Percentiles rank a stretch among this genome's conserved stretches.
phyloP scores from a whole-genome alignment of 2,888 invertebrate genomes.

The Gnatocerus cornutus region DNA sequence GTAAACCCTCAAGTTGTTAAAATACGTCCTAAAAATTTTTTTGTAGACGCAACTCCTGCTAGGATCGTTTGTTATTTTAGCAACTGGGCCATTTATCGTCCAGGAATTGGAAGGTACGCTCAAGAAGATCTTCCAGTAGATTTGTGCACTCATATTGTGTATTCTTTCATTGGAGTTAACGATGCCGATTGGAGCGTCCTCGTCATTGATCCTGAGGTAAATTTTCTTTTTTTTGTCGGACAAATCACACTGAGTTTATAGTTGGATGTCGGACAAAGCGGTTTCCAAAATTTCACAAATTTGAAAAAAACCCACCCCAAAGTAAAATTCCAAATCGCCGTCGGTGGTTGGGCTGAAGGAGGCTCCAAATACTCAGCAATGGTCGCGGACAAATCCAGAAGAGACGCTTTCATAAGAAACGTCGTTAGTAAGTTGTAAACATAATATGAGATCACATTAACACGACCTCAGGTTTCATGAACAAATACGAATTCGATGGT shows the following conservation, averaged over 20 bases:
- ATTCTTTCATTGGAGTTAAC: slow-evolving; percentile 91
- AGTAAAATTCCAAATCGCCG: slow-evolving; percentile 85
- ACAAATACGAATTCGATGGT: slow-evolving; percentile 86
- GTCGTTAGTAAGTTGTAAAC: slow-evolving; percentile 77
- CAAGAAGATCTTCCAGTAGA: slow-evolving; percentile 88
- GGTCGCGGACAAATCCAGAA: slow-evolving; percentile 80
- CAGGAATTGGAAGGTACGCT: slow-evolving; percentile 86
- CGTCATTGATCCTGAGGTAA: slow-evolving; percentile 86
- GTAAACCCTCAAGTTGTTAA: slow-evolving; percentile 20
- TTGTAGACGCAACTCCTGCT: slow-evolving; percentile 60
- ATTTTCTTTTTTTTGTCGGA: no score
- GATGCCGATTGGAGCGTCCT: slow-evolving; percentile 85
- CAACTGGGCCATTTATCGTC: slow-evolving; percentile 91
- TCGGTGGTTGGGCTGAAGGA: slow-evolving; percentile 94
- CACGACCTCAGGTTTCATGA: slow-evolving; percentile 77
- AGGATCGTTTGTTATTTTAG: slow-evolving; percentile 79
- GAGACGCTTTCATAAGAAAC: slow-evolving; percentile 83
- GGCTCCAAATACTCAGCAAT: slow-evolving; percentile 90
- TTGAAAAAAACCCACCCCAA: slow-evolving; percentile 81
- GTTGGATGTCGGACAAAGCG: slow-evolving; percentile 83
- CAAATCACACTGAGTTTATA: slow-evolving; percentile 62
- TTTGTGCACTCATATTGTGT: slow-evolving; percentile 89
- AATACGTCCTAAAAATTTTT: neutral
- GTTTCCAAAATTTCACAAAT: slow-evolving; percentile 86
- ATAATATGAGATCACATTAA: neutral